phyloP scores from a whole-genome alignment of 2,888 invertebrate genomes.

The Resseliella maxima region DNA sequence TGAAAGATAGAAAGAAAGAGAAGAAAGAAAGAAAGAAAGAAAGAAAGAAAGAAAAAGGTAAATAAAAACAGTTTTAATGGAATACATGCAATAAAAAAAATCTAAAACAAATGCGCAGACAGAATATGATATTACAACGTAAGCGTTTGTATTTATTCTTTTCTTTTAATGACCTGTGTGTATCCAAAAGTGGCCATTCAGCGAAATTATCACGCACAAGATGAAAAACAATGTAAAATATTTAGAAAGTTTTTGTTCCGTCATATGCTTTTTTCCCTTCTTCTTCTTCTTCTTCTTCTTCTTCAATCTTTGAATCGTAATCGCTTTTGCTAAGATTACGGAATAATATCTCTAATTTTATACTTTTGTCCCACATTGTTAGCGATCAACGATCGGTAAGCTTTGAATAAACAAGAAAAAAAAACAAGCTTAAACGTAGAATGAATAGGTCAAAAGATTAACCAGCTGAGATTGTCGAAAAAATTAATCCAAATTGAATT shows the following conservation, averaged over 20 bases:
- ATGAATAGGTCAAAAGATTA: conserved; percentile 3
- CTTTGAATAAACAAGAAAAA: neutral
- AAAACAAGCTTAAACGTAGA: neutral
- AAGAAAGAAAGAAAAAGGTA: neutral
- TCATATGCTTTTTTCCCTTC: neutral
- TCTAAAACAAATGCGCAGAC: neutral
- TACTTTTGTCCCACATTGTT: neutral
- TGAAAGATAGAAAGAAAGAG: neutral
- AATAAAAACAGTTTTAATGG: neutral
- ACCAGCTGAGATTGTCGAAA: neutral
- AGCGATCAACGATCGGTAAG: neutral
- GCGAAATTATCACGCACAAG: conserved; percentile 4
- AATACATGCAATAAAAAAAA: neutral
- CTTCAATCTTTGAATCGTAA: neutral
- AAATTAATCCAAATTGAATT: conserved; percentile 18
- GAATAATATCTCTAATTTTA: conserved; percentile 19
- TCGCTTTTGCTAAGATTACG: neutral
- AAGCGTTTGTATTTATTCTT: neutral
- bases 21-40: neutral
- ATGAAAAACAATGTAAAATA: conserved; percentile 20
- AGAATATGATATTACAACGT: conserved; percentile 35
- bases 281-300: neutral
- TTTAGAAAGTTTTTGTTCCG: conserved; percentile 18
- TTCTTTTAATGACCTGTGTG: neutral
- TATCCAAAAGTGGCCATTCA: neutral